phyloP scores from a whole-genome alignment of 1,140 invertebrate species.

The Aphelenchoides besseyi region DNA sequence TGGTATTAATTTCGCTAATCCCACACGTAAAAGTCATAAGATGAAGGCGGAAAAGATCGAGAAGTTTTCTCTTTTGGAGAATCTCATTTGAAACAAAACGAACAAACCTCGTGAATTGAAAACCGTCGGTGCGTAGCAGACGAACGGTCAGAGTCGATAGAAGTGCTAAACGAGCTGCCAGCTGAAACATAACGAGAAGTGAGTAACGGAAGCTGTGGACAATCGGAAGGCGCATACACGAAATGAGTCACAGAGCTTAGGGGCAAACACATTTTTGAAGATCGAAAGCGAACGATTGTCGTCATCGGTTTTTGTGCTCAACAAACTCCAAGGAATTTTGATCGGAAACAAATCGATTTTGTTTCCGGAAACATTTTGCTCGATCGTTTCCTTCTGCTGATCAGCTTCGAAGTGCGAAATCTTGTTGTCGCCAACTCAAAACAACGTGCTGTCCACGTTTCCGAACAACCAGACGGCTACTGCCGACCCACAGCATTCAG shows the following conservation, averaged over 20 bases:
- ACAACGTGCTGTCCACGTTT: too few relatives aligned
- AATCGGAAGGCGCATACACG: background rate
- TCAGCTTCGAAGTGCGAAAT: too few relatives aligned
- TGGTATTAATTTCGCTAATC: background rate
- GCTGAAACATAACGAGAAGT: slow-evolving; percentile 9
- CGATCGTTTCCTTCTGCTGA: too few relatives aligned
- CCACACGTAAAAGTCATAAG: background rate
- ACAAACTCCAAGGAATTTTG: too few relatives aligned
- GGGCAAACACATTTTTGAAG: background rate
- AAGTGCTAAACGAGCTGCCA: slow-evolving; percentile 3
- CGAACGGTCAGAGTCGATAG: background rate
- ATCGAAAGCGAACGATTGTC: too few relatives aligned
- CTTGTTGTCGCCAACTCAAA: too few relatives aligned
- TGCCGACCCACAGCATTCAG: too few relatives aligned
- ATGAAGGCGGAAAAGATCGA: background rate
- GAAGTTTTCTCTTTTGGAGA: too few relatives aligned
- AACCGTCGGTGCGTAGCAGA: background rate
- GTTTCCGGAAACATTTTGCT: too few relatives aligned
- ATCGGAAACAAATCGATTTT: too few relatives aligned
- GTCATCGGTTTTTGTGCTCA: too few relatives aligned
- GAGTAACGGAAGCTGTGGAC: background rate
- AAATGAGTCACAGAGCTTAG: background rate
- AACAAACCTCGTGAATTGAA: background rate
- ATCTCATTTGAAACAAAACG: background rate
- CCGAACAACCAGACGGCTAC: too few relatives aligned